Percentiles rank a stretch among this genome's conserved stretches.
Evolutionary conservation across 2,113 vertebrate species (phyloP).

Genomic region (Lepisosteus osseus): DNA sequence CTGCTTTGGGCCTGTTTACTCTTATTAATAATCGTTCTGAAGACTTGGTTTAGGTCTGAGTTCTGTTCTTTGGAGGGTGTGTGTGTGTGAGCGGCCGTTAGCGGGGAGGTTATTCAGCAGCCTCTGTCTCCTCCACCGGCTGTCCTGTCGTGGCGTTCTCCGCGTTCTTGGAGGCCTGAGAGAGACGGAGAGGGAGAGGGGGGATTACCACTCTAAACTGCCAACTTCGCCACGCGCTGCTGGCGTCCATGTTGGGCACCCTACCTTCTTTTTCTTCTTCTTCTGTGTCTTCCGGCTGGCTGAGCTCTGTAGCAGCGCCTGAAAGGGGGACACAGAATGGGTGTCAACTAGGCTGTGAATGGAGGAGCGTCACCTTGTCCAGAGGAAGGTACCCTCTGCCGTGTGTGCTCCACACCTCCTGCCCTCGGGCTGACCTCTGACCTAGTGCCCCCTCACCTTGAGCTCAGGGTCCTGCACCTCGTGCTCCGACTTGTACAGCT

Average conservation of each 20-base stretch:
- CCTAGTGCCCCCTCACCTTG: conserved; percentile 68
- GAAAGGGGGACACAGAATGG: neutral
- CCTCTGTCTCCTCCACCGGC: conserved; percentile 78
- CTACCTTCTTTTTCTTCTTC: conserved; percentile 99
- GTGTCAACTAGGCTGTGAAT: neutral
- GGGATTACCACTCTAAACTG: neutral
- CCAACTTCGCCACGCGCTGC: too few relatives aligned
- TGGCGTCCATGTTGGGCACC: neutral
- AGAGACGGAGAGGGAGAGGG: neutral
- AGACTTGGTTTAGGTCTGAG: too few relatives aligned
- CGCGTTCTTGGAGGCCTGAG: conserved; percentile 88
- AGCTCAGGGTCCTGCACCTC: conserved; percentile 92
- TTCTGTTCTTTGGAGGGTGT: too few relatives aligned
- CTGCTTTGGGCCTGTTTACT: too few relatives aligned
- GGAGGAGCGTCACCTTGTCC: neutral
- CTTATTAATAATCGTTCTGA: too few relatives aligned
- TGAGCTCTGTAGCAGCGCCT: conserved; percentile 94
- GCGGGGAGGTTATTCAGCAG: conserved; percentile 72
- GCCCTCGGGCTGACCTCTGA: neutral
- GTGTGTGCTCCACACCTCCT: too few relatives aligned
- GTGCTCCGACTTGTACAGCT: conserved; percentile 88
- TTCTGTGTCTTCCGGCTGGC: conserved; percentile 96
- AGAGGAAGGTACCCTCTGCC: neutral
- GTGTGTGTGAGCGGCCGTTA: neutral
- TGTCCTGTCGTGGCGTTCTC: conserved; percentile 87